Conservation (phyloP, 2,113 vertebrate genomes). For the Pseudopipra pipra region DNA sequence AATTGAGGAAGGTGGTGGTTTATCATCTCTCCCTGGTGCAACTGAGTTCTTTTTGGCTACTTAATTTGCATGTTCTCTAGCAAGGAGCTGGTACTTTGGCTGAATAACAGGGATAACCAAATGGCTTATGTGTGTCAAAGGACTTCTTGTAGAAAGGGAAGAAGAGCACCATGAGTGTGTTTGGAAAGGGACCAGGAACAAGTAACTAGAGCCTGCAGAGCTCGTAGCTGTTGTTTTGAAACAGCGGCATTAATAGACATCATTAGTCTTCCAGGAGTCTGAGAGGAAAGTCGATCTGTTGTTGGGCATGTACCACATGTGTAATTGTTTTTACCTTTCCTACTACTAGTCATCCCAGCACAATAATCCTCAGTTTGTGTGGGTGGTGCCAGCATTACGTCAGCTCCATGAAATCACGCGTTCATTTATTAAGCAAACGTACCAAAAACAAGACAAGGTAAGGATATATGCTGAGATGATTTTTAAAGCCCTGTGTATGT, state of each 20-base stretch:
- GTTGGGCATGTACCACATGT: not conserved
- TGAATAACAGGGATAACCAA: not conserved
- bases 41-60: not conserved
- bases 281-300: not conserved
- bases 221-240: not conserved
- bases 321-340: conserved; percentile 66
- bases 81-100: conserved; percentile 19
- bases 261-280: not conserved
- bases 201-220: not conserved
- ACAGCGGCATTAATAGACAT: not conserved
- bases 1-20: conserved; percentile 46
- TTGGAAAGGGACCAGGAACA: not conserved
- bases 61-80: conserved; percentile 59
- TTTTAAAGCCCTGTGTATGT: not conserved
- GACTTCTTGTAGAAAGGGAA: not conserved
- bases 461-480: not conserved
- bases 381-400: conserved; percentile 96
- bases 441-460: conserved; percentile 99
- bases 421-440: conserved; percentile 98
- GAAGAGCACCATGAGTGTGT: not conserved
- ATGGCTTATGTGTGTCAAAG: not conserved
- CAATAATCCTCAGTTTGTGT: conserved; percentile 92
- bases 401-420: conserved; percentile 98
- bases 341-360: conserved; percentile 88
- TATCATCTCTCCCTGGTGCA: not conserved